Evolutionary conservation across 1,140 invertebrate genomes (phyloP), one percentile per base, ranked within the genome.

Genomic region (Campodea augens): DNA sequence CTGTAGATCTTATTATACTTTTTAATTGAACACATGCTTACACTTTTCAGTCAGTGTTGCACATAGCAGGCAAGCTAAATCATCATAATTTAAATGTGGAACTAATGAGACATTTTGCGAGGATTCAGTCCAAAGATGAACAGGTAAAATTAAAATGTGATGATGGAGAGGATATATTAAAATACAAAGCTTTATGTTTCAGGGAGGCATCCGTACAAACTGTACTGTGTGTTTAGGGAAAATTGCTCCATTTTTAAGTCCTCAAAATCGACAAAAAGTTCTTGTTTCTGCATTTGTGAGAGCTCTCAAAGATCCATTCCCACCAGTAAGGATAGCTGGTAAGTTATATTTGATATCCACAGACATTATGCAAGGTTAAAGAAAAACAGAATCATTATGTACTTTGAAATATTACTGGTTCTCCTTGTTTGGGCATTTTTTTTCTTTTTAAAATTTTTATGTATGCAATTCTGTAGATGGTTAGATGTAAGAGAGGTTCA

Each of bases 201-300:
- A 81, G 68, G 75, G 75, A 44, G 76, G 77, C 36, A 81, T 81
- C 45, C 75, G 95, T 56, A 98, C 95, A 10, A 98, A 98, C 64
- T 97, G 92, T 13, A 98, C 90, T 32, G 90, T 98, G n/a, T 98
- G 95, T 60, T 69, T 98, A 20, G 93, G 93, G 21, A 98, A 98
- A 72, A 90, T 98, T 47, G 88, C 90, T 13, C 76, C 81, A 45
- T 85, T 92, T 67, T 68, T 98, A 29, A 85, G 93, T 69, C 91
- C 93, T 4, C 83, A 93, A 66, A 87, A 88, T 13, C 65, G 83
- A 40, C 81, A 96, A 67, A 86, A 86, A 57, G 85, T 98, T n/a
- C 68, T 98, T 4, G 82, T 93, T 41, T 90, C 89, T 1, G 92
- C 92, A 2, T 98, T 97, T 64, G 77, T 91, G 41, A 68, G 93